Evolutionary conservation across 2,113 vertebrate species (phyloP), one percentile per base, ranked within the genome.

Genomic region (Rallus limicola): DNA sequence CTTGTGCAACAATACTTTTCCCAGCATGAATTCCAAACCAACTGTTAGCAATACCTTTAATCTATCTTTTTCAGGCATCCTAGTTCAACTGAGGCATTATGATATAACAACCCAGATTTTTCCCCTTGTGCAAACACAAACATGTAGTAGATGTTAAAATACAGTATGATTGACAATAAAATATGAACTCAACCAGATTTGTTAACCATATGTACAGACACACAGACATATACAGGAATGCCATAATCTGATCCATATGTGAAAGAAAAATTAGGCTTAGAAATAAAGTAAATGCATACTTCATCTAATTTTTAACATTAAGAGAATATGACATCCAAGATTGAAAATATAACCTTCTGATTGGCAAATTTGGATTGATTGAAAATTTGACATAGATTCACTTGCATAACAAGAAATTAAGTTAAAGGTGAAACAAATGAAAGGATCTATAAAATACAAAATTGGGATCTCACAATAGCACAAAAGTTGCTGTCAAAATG

Each of bases 1-100:
- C 72, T 92, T 95, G 64, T 87, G 60, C 21, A 93, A 91, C 69
- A 78, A 84, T 91, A 63, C 34, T 77, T 92, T 77, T 67, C 81
- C 20, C 83, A 91, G 77, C 72, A 81, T 79, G 84, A 86, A 59
- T 64, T 94, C 62, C 60, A 88, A 81, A 92, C 31, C 62, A 89
- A 70, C 77, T 87, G 81, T 53, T 79, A 52, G 42, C 24, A 29
- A 60, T 91, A 84, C 8, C 33, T 89, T 89, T 44, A 78, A 75
- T 33, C 16, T 63, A 86, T 78, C 60, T 83, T 74, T 84, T 90
- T 59, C 46, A 79, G 56, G 29, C 77, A 89, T 60, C 16, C 34
- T 70, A 21, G 13, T 70, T 70, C 67, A 70, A 6, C 8, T 87
- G 72, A 70, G 44, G 19, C 26, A 38, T 86, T 81, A n/a, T 38